phyloP scores from a whole-genome alignment of 2,888 invertebrate species.

The Ophion ventricosus region DNA sequence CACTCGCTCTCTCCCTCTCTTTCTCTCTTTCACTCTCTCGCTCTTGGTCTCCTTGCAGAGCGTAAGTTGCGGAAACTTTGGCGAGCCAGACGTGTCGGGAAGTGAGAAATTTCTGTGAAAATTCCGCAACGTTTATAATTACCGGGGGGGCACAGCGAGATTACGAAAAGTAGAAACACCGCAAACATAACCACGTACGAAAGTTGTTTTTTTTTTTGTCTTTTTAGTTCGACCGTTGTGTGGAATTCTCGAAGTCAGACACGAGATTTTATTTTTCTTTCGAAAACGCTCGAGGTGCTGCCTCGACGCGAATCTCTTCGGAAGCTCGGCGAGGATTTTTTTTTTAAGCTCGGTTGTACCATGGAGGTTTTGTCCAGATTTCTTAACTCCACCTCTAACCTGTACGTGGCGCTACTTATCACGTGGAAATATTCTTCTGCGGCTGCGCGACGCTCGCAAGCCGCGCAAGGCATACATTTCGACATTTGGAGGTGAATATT shows the following conservation, averaged over 20 bases:
- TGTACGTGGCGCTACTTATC: no score
- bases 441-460: no score
- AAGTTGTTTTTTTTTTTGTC: constrained; percentile 22
- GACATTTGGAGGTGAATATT: no score
- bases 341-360: neutral
- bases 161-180: constrained; percentile 44
- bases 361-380: neutral
- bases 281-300: neutral
- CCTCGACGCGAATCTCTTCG: neutral
- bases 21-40: neutral
- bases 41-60: neutral
- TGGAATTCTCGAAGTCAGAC: constrained; percentile 58
- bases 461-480: no score
- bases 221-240: constrained; percentile 41
- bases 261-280: constrained; percentile 36
- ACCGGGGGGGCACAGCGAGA: constrained; percentile 48
- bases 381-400: no score
- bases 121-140: constrained; percentile 22
- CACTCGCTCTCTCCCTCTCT: constrained; percentile 18
- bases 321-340: neutral
- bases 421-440: no score
- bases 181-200: constrained; percentile 55
- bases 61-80: neutral
- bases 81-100: neutral
- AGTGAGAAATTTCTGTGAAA: neutral